phyloP scores from a whole-genome alignment of 2,888 invertebrate species.

The Caenorhabditis virilis region DNA sequence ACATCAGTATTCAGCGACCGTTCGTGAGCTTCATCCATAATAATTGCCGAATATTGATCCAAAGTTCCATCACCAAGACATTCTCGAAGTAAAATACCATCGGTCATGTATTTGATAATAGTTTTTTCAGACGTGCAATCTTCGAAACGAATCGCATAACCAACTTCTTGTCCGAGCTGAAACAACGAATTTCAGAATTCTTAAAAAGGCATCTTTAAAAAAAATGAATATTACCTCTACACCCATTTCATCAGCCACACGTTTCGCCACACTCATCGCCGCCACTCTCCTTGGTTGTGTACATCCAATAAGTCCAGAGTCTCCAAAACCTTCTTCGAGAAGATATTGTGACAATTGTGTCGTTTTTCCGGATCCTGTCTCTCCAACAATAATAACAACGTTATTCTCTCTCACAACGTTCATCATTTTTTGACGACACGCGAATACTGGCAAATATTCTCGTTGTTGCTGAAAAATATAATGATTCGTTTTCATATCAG shows the following conservation, averaged over 20 bases:
- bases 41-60: conserved; percentile 93
- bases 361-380: conserved; percentile 87
- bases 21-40: conserved; percentile 99
- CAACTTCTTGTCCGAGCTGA: conserved; percentile 73
- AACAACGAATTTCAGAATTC: not conserved
- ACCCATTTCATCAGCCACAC: conserved; percentile 96
- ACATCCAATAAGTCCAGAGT: conserved; percentile 85
- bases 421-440: conserved; percentile 82
- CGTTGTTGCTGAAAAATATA: conserved; percentile 78
- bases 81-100: conserved; percentile 93
- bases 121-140: conserved; percentile 82
- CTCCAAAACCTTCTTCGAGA: conserved; percentile 86
- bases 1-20: conserved; percentile 96
- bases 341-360: conserved; percentile 75
- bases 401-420: conserved; percentile 75
- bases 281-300: conserved; percentile 95
- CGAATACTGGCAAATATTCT: conserved; percentile 90
- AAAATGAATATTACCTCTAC: conserved; percentile 73
- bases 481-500: too few relatives aligned
- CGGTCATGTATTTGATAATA: conserved; percentile 87
- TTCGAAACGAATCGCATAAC: conserved; percentile 98
- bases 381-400: conserved; percentile 66
- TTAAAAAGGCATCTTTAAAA: not conserved
- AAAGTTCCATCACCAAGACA: conserved; percentile 93
- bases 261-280: conserved; percentile 98